Evolutionary conservation across 2,797 vertebrate species (phyloP).

Genomic region (Lindbergichthys nudifrons): DNA sequence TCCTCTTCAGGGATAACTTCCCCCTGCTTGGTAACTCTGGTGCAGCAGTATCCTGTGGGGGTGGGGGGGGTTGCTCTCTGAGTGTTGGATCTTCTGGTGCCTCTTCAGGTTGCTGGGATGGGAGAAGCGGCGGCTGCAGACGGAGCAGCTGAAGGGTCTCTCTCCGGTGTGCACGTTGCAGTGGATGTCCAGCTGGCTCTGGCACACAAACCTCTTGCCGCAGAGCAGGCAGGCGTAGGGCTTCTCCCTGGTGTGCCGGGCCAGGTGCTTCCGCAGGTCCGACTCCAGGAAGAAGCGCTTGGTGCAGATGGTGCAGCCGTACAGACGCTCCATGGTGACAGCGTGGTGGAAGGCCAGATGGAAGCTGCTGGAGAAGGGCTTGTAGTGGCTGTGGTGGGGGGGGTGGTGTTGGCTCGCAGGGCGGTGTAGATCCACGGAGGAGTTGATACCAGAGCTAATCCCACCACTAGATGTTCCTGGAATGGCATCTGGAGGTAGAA

Average conservation of each 20-base stretch:
- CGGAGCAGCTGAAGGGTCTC: slow-evolving; percentile 67
- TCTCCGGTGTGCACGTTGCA: slow-evolving; percentile 77
- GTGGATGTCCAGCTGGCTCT: slow-evolving; percentile 76
- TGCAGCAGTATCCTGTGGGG: not conserved
- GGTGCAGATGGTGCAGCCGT: slow-evolving; percentile 65
- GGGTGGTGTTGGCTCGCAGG: not conserved
- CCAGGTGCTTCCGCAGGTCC: slow-evolving; percentile 68
- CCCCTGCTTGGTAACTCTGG: not conserved
- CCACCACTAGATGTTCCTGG: slow-evolving; percentile 15
- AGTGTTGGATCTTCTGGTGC: slow-evolving; percentile 73
- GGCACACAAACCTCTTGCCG: slow-evolving; percentile 73
- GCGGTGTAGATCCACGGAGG: slow-evolving; percentile 4
- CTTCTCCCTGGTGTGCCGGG: slow-evolving; percentile 63
- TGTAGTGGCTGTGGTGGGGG: not conserved
- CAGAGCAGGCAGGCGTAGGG: slow-evolving; percentile 65
- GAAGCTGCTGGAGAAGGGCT: slow-evolving; percentile 1
- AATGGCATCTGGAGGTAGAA: not conserved
- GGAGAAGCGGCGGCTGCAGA: slow-evolving; percentile 68
- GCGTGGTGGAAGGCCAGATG: slow-evolving; percentile 31
- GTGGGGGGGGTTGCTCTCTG: too few relatives aligned
- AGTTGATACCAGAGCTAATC: slow-evolving; percentile 4
- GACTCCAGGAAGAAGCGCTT: slow-evolving; percentile 69
- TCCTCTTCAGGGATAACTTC: not conserved
- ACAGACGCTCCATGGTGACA: slow-evolving; percentile 46
- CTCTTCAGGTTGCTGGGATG: slow-evolving; percentile 77